These are phyloP conservation scores for Haemorhous mexicanus DNA, from an alignment of 2,113 vertebrate species.

Conservation along the genomic window DNA sequence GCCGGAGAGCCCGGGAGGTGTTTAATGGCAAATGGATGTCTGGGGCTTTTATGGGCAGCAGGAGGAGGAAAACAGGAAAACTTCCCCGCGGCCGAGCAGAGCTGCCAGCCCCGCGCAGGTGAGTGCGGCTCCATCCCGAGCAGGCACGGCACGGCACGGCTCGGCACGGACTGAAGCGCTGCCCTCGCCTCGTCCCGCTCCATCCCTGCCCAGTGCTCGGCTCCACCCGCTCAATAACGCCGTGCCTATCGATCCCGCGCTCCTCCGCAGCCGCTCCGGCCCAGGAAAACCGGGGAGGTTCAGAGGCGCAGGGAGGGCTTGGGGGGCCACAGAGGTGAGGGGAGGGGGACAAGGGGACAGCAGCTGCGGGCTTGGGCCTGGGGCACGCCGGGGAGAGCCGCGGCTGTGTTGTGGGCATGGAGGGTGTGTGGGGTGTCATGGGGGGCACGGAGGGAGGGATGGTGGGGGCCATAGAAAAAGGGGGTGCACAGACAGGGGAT, in stretches of 20 bases:
- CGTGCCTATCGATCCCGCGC: slow-evolving; percentile 36
- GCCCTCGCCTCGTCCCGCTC: slow-evolving; percentile 1
- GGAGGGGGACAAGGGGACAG: neutral
- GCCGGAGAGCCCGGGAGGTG: slow-evolving; percentile 3
- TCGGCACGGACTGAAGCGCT: neutral
- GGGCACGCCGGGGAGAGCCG: fast-evolving
- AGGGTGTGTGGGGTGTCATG: too few relatives aligned
- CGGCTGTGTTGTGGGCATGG: fast-evolving
- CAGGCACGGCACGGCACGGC: neutral
- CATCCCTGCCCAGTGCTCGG: neutral
- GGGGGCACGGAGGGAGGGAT: too few relatives aligned
- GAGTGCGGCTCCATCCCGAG: neutral
- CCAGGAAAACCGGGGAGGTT: neutral
- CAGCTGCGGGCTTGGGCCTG: neutral
- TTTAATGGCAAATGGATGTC: slow-evolving; percentile 29
- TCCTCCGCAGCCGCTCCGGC: neutral
- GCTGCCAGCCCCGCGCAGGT: neutral
- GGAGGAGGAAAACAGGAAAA: neutral
- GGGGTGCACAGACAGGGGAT: neutral
- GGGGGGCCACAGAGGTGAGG: neutral
- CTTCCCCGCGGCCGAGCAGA: neutral
- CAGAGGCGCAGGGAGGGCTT: neutral
- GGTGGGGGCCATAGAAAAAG: neutral
- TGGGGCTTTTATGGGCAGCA: neutral
- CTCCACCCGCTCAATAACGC: slow-evolving; percentile 28